Base-by-base conservation (phyloP, 2,113 vertebrate genomes). In the Ancistrus triradiatus region DNA sequence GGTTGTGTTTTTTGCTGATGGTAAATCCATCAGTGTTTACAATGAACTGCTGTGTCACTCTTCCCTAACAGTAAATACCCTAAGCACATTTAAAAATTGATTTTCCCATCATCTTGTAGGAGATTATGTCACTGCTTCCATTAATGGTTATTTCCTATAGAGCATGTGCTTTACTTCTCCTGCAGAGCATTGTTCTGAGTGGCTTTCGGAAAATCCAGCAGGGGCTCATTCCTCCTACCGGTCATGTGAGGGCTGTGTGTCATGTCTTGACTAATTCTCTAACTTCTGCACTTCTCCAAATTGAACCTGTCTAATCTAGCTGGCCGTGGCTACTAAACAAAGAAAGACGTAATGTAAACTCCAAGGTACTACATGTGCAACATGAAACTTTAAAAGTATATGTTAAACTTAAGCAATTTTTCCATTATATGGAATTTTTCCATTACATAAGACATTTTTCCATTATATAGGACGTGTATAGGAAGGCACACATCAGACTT, bases 181-280 rank as follows among this genome's bases (percentile, higher is more conserved):
- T 52, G 49, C 24, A 33, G 28, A 15, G 1, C 7, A 9, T 15
- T 64, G 53, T 17, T 67, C 28, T 70, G 46, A 35, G 24, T 46
- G 28, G n/a, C 6, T n/a, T 8, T 37, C 46, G 70, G 71, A 73
- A 74, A 64, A 59, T 56, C 59, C 66, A 50, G 8, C 21, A 17
- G 6, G 52, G 40, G 28, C 42, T 66, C 17, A 35, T 71, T 65
- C 22, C 49, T 58, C 42, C 14, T 46, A 10, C 7, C 13, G 28
- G 37, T 57, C 56, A 68, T 74, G 66, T 73, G 66, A 66, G 21
- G 42, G n/a, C 35, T 37, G 14, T 66, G 43, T 27, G 65, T 72
- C 68, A 68, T 55, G 7, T 33, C 18, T n/a, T 72, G 60, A 75
- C 35, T 66, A 57, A 64, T 24, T 56, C 11, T 25, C 27, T 42